A percentile compares a stretch with the other conserved stretches of the same genome.
Conservation (phyloP, 2,113 vertebrate species). For the Heterochromis multidens region DNA sequence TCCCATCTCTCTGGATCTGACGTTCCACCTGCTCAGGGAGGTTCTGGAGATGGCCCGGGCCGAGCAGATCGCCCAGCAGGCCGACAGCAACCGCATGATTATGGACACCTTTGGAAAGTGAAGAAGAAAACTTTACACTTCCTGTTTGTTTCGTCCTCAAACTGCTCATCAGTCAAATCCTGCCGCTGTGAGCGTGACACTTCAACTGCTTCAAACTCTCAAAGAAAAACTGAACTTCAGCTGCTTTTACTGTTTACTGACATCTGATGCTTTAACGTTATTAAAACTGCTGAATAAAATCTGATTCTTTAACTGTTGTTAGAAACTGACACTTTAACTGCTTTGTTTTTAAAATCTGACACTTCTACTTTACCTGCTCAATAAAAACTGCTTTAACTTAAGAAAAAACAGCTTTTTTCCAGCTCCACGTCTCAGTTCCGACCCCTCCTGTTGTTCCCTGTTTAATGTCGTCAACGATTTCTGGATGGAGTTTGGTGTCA, state of each 20-base stretch:
- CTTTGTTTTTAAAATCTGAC: neutral
- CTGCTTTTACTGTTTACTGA: neutral
- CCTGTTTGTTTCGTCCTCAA: neutral
- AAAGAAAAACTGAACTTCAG: no score
- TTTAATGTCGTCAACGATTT: neutral
- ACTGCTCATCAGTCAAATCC: no score
- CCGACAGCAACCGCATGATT: slow-evolving; percentile 86
- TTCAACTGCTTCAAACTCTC: neutral
- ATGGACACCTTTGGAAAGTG: slow-evolving; percentile 89
- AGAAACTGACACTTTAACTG: neutral
- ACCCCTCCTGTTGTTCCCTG: neutral
- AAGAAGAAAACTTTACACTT: neutral
- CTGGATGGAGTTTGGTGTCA: neutral
- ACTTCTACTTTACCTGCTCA: neutral
- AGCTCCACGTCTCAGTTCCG: no score
- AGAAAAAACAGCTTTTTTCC: no score
- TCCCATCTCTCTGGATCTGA: slow-evolving; percentile 90
- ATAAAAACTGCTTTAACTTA: neutral
- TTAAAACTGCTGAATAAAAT: neutral
- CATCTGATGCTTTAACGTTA: neutral
- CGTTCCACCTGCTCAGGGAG: slow-evolving; percentile 90
- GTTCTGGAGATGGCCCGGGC: slow-evolving; percentile 88
- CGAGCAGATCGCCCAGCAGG: slow-evolving; percentile 86
- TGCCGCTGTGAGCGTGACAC: rapidly evolving
- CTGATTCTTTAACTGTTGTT: neutral